Conservation (phyloP, 53 echinoderm and acorn worm species). For the Apostichopus leukothele region DNA sequence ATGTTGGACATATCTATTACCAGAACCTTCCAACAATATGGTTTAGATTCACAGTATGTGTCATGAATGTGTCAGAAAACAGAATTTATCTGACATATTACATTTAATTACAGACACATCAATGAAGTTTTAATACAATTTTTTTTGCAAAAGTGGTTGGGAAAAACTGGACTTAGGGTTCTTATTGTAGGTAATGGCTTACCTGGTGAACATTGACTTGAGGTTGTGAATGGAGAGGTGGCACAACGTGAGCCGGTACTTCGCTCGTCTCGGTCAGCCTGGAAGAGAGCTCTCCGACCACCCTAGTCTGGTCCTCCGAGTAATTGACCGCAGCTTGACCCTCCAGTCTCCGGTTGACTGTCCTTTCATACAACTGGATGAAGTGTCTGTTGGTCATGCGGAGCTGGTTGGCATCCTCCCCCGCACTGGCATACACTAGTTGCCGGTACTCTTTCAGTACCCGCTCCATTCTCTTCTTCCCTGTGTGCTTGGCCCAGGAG, state of each 20-base stretch:
- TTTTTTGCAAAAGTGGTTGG: neutral
- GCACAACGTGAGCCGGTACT: too few species aligned
- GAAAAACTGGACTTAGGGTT: neutral
- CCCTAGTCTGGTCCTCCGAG: neutral
- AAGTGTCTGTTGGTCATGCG: neutral
- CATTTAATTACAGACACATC: too few species aligned
- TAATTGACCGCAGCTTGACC: neutral
- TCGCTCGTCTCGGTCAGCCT: too few species aligned
- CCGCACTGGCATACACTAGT: neutral
- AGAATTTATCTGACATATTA: too few species aligned
- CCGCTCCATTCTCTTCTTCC: neutral
- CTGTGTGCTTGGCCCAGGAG: slow-evolving; percentile 14
- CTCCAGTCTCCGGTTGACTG: neutral
- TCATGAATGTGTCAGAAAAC: too few species aligned
- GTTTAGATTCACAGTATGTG: too few species aligned
- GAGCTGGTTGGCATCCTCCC: neutral
- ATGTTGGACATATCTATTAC: too few species aligned
- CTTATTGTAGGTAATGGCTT: neutral
- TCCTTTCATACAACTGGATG: neutral
- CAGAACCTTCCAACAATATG: too few species aligned
- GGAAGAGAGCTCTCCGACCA: neutral
- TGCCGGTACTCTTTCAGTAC: neutral
- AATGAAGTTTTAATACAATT: too few species aligned
- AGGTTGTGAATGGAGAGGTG: neutral
- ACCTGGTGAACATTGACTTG: slow-evolving; percentile 8